These are phyloP conservation scores for Zootoca vivipara DNA, from an alignment of 2,113 vertebrate genomes.

Conservation along the genomic window DNA sequence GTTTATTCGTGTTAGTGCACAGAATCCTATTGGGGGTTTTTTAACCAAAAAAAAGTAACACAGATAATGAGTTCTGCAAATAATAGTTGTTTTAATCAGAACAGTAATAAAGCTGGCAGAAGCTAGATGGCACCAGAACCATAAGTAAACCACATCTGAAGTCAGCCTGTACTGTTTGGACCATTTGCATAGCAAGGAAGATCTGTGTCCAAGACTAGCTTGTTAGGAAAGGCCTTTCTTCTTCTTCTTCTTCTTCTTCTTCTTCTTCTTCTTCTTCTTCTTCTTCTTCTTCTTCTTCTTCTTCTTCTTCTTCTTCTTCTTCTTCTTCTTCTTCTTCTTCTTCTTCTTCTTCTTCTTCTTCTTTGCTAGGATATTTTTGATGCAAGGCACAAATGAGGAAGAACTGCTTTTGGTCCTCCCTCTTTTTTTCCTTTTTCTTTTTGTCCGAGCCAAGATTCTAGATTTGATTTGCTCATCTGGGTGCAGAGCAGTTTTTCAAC, in stretches of 20 bases:
- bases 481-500: neutral
- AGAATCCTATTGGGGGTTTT: too few species aligned
- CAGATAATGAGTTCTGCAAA: neutral
- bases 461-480: neutral
- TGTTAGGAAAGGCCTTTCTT: too few species aligned
- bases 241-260: neutral
- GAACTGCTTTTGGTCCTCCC: neutral
- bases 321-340: neutral
- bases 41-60: neutral
- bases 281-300: neutral
- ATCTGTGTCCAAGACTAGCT: neutral
- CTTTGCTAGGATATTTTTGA: neutral
- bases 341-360: neutral
- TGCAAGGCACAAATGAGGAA: neutral
- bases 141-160: neutral
- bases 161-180: too few species aligned
- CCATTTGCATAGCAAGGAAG: neutral
- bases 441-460: neutral
- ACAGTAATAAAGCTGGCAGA: neutral
- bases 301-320: neutral
- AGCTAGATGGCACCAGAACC: constrained; percentile 5
- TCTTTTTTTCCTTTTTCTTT: neutral
- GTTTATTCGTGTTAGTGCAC: neutral
- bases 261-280: neutral
- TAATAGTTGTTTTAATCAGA: neutral